Percentiles rank a stretch among this genome's conserved stretches.
Evolutionary conservation across 2,888 invertebrate genomes (phyloP).

Genomic region (Magallana nippona): DNA sequence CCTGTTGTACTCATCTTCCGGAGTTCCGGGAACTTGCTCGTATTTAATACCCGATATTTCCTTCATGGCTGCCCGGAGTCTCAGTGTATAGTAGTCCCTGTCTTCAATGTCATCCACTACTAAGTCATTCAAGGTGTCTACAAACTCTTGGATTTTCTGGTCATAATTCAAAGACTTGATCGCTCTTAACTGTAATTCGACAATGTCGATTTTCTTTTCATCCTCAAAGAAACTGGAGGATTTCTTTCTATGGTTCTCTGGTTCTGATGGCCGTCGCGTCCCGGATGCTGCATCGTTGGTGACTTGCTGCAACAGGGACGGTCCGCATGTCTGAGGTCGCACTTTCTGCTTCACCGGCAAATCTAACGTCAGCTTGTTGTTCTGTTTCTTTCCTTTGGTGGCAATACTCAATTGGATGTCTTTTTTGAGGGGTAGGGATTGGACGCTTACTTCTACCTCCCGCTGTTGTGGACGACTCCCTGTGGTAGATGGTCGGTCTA

Average conservation of each 20-base stretch:
- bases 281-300: background rate
- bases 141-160: constrained; percentile 58
- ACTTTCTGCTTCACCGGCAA: background rate
- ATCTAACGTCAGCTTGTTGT: background rate
- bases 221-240: constrained; percentile 62
- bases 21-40: constrained; percentile 59
- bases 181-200: constrained; percentile 57
- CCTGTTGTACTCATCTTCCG: constrained; percentile 60
- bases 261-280: constrained; percentile 20
- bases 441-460: background rate
- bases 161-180: constrained; percentile 57
- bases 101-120: constrained; percentile 51
- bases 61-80: constrained; percentile 54
- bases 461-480: constrained; percentile 38
- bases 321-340: background rate
- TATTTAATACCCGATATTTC: constrained; percentile 43
- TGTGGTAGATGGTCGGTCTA: constrained; percentile 51
- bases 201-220: constrained; percentile 58
- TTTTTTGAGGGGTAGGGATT: constrained; percentile 18
- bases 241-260: constrained; percentile 36
- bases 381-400: background rate
- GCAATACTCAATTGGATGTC: background rate
- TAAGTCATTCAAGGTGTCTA: constrained; percentile 54
- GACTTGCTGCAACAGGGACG: background rate
- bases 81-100: constrained; percentile 63